Conservation (phyloP, 2,113 vertebrate species). For the Pyxicephalus adspersus region DNA sequence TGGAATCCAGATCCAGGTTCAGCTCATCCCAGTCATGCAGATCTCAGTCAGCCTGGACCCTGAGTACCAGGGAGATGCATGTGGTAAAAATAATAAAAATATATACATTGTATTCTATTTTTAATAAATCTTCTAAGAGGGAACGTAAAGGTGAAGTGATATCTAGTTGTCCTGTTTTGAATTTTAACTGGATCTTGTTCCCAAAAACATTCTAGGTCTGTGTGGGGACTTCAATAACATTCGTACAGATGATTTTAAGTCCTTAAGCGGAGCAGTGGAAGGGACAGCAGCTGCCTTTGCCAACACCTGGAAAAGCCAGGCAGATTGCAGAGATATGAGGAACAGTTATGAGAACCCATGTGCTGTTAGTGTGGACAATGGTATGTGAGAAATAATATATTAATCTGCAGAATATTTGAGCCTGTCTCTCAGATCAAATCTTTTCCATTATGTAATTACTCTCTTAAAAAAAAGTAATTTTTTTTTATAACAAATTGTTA, state of each 20-base stretch:
- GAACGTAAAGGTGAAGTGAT: neutral
- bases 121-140: neutral
- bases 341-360: slow-evolving; percentile 82
- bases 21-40: slow-evolving; percentile 73
- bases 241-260: slow-evolving; percentile 84
- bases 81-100: slow-evolving; percentile 66
- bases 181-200: neutral
- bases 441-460: too few species aligned
- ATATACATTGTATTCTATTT: neutral
- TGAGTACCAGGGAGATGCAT: slow-evolving; percentile 56
- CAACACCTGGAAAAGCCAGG: slow-evolving; percentile 85
- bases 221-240: slow-evolving; percentile 91
- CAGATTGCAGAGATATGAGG: slow-evolving; percentile 73
- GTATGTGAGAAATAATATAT: slow-evolving; percentile 65
- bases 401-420: too few species aligned
- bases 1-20: slow-evolving; percentile 68
- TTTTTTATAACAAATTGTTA: too few species aligned
- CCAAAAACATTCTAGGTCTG: slow-evolving; percentile 76
- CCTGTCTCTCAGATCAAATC: too few species aligned
- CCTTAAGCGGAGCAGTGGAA: slow-evolving; percentile 80
- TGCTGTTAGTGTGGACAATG: slow-evolving; percentile 81
- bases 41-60: slow-evolving; percentile 63
- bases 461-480: too few species aligned
- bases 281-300: slow-evolving; percentile 82
- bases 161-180: neutral